Conservation (phyloP, 2,113 vertebrate species). For the Colistium nudipinnis region DNA sequence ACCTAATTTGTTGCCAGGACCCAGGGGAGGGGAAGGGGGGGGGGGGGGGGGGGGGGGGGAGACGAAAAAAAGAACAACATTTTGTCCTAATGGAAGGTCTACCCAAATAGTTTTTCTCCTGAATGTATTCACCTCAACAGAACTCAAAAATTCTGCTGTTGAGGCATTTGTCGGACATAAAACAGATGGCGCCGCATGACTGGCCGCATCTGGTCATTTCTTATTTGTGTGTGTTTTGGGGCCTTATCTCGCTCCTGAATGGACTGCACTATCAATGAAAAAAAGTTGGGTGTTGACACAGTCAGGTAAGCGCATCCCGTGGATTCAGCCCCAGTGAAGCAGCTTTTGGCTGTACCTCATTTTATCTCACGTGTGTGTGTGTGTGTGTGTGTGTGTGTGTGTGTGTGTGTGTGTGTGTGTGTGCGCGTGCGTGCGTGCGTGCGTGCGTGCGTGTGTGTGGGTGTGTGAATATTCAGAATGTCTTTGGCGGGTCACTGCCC, state of each 20-base stretch:
- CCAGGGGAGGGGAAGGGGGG: too few species aligned
- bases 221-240: not conserved
- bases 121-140: not conserved
- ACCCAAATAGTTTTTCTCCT: not conserved
- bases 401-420: not conserved
- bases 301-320: conserved; percentile 1
- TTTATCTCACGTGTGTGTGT: conserved; percentile 13
- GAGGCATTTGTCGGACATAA: conserved; percentile 1
- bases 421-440: not conserved
- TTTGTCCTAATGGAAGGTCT: not conserved
- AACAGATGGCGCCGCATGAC: not conserved
- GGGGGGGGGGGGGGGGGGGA: too few species aligned
- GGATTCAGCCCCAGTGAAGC: not conserved
- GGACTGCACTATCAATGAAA: not conserved
- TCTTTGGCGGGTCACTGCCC: conserved; percentile 46
- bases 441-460: not conserved
- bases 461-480: conserved; percentile 11
- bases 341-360: not conserved
- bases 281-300: conserved; percentile 3
- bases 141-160: not conserved
- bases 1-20: not conserved
- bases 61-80: too few species aligned
- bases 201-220: not conserved
- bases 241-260: conserved; percentile 4
- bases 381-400: not conserved